These are phyloP conservation scores for Desmodus rotundus DNA, from an alignment of 2,113 vertebrate species.

Conservation along the genomic window DNA sequence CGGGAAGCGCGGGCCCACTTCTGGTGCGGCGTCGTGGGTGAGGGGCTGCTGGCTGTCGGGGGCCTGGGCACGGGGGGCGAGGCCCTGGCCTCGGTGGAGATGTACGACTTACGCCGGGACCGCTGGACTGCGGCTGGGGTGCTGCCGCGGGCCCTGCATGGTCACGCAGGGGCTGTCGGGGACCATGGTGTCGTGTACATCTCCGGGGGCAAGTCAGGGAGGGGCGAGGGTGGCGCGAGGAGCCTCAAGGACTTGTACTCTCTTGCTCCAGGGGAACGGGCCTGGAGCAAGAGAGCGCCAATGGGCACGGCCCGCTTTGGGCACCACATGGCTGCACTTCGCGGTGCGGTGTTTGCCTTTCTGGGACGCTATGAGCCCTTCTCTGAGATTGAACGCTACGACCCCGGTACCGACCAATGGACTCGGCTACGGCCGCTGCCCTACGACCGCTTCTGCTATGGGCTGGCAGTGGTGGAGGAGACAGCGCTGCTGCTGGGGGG, in stretches of 20 bases:
- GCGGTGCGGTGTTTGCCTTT: conserved; percentile 90
- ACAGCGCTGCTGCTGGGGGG: conserved; percentile 91
- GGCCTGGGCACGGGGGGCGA: conserved; percentile 78
- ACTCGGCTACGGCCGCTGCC: conserved; percentile 87
- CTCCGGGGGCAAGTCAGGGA: conserved; percentile 86
- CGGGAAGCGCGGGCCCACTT: conserved; percentile 88
- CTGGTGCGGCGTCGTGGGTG: conserved; percentile 86
- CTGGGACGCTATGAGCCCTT: conserved; percentile 94
- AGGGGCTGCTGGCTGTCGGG: conserved; percentile 87
- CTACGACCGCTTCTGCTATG: conserved; percentile 91
- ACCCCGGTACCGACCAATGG: conserved; percentile 87
- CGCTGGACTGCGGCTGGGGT: conserved; percentile 83
- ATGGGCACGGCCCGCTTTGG: conserved; percentile 93
- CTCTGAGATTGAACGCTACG: conserved; percentile 93
- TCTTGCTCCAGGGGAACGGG: conserved; percentile 73
- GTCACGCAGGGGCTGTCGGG: conserved; percentile 88
- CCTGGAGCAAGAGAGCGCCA: conserved; percentile 86
- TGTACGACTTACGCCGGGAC: conserved; percentile 86
- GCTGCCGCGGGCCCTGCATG: conserved; percentile 85
- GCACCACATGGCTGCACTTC: conserved; percentile 90
- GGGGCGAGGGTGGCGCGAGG: conserved; percentile 55
- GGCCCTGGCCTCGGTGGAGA: conserved; percentile 87
- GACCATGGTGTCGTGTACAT: conserved; percentile 83
- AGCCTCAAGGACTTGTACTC: conserved; percentile 86
- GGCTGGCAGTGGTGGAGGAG: conserved; percentile 85